These are phyloP conservation scores for Cosmia trapezina DNA, from an alignment of 2,888 invertebrate species.

Conservation along the genomic window DNA sequence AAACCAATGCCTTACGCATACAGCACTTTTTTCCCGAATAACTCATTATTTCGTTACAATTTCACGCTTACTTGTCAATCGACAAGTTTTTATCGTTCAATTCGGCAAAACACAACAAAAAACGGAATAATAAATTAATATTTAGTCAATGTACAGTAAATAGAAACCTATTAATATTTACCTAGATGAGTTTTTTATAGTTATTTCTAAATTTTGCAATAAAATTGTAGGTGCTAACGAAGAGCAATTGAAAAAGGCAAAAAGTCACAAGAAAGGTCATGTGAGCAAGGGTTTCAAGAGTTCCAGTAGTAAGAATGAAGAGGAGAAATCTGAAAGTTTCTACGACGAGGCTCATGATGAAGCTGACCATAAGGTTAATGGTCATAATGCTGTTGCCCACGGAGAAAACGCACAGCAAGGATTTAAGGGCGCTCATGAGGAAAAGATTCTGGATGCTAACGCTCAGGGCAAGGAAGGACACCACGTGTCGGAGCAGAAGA, in stretches of 20 bases:
- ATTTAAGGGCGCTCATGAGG: conserved; percentile 91
- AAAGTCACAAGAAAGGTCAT: conserved; percentile 92
- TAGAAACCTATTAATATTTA: conserved; percentile 44
- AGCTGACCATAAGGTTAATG: conserved; percentile 90
- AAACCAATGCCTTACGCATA: conserved; percentile 35
- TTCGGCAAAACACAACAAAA: conserved; percentile 48
- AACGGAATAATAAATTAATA: conserved; percentile 54
- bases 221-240: conserved; percentile 86
- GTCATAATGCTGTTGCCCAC: conserved; percentile 90
- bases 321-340: conserved; percentile 92
- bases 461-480: conserved; percentile 91
- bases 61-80: conserved; percentile 63
- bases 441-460: conserved; percentile 90
- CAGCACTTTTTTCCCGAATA: conserved; percentile 40
- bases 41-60: conserved; percentile 56
- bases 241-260: conserved; percentile 89
- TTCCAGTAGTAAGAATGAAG: conserved; percentile 92
- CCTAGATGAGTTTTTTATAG: conserved; percentile 40
- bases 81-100: conserved; percentile 53
- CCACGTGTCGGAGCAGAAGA: conserved; percentile 88
- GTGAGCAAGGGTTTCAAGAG: conserved; percentile 92
- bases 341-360: conserved; percentile 92
- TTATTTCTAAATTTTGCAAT: conserved; percentile 24
- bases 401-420: conserved; percentile 90
- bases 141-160: conserved; percentile 40